Percentiles rank a stretch among this genome's conserved stretches.
phyloP scores from a whole-genome alignment of 1,140 invertebrate genomes.

The Drosophila seguyi region DNA sequence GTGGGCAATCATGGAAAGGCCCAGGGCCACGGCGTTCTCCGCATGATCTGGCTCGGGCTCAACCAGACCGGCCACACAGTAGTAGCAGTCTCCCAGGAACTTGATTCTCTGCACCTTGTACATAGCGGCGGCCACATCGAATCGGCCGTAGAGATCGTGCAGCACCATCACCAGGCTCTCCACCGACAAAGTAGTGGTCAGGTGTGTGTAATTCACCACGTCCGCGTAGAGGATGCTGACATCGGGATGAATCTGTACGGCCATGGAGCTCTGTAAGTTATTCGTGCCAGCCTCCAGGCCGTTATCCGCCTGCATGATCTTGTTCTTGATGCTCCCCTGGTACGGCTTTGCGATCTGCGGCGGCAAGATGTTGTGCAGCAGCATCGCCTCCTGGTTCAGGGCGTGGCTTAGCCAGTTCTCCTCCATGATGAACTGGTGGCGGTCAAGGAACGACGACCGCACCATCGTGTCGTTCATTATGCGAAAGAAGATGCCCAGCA shows the following conservation, averaged over 20 bases:
- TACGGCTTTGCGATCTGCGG: conserved; percentile 93
- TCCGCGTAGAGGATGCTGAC: conserved; percentile 98
- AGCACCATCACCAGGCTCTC: conserved; percentile 94
- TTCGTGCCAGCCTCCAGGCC: background rate
- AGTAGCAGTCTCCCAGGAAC: conserved; percentile 97
- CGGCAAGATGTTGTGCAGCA: conserved; percentile 94
- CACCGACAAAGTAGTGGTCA: conserved; percentile 93
- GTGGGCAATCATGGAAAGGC: conserved; percentile 95
- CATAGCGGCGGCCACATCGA: conserved; percentile 94
- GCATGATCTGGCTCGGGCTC: conserved; percentile 91
- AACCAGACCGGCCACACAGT: conserved; percentile 95
- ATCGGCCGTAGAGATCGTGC: conserved; percentile 96
- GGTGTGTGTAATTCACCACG: conserved; percentile 97
- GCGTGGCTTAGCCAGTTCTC: conserved; percentile 92
- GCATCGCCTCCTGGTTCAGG: conserved; percentile 93
- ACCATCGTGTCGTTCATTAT: conserved; percentile 94
- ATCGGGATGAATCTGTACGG: conserved; percentile 93
- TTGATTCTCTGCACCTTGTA: conserved; percentile 93
- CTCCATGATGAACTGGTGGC: conserved; percentile 93
- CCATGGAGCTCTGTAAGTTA: conserved; percentile 88
- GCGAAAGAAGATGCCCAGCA: conserved; percentile 93
- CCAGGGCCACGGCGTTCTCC: conserved; percentile 94
- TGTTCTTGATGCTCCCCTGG: conserved; percentile 89
- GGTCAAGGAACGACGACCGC: conserved; percentile 93
- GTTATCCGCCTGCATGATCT: conserved; percentile 86